phyloP scores from a whole-genome alignment of 2,797 vertebrate genomes.

The Pangasius mekongensis region DNA sequence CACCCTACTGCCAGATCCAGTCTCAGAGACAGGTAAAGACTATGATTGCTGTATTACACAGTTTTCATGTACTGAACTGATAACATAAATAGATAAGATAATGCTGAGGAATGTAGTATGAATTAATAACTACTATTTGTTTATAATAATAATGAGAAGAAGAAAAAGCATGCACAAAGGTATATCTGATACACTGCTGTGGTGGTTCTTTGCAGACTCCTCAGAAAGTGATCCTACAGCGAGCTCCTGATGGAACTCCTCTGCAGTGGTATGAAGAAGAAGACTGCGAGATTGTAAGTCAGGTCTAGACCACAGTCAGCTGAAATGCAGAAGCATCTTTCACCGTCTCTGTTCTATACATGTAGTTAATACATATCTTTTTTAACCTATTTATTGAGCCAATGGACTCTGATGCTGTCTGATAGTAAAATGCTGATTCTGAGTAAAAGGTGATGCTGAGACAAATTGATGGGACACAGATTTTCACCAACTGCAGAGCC shows the following conservation, averaged over 20 bases:
- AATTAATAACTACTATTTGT: background rate
- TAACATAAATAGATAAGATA: background rate
- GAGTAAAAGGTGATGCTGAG: slow-evolving; percentile 39
- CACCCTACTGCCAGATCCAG: slow-evolving; percentile 62
- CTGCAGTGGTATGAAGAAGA: slow-evolving; percentile 86
- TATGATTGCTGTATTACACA: background rate
- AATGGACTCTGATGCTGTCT: slow-evolving; percentile 52
- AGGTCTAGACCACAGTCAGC: slow-evolving; percentile 74
- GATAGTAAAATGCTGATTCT: slow-evolving; percentile 38
- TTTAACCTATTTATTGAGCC: slow-evolving; percentile 73
- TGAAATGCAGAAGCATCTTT: slow-evolving; percentile 24
- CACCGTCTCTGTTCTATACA: background rate
- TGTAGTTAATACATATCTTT: slow-evolving; percentile 49
- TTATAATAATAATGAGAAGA: background rate
- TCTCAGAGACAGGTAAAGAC: slow-evolving; percentile 66
- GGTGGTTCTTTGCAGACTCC: slow-evolving; percentile 68
- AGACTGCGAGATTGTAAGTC: slow-evolving; percentile 86
- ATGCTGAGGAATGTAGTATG: background rate
- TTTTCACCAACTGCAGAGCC: slow-evolving; percentile 24
- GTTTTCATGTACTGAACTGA: background rate
- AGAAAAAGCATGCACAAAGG: background rate
- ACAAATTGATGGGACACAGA: slow-evolving; percentile 24
- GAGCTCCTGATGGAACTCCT: slow-evolving; percentile 82
- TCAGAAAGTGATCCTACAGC: slow-evolving; percentile 80
- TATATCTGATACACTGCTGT: background rate